Evolutionary conservation across 2,888 invertebrate species (phyloP), one percentile per base, ranked within the genome.

Genomic region (Dryobotodes eremita): DNA sequence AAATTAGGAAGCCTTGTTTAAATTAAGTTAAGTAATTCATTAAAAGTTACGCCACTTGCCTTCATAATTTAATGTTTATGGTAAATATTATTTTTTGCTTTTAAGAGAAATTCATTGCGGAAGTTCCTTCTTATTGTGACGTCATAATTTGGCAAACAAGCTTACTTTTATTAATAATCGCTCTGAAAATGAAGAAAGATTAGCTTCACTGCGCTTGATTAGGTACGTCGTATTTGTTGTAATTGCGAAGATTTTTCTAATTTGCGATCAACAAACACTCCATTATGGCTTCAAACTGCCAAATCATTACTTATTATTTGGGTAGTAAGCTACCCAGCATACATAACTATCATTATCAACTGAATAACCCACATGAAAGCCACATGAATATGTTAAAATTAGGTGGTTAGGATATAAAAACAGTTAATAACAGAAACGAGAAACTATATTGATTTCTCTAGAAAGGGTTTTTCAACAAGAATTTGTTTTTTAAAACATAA

Each of bases 41-140:
- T 82, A 73, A 72, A 77, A 85, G 65, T 83, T 86, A 55, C 62
- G 53, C n/a, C 10, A 70, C 50, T 81, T 71, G 71, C 66, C 46
- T 69, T n/a, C 62, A 57, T 62, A 59, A 83, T 70, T 83, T 59
- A 53, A 83, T 64, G 76, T 68, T 50, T 76, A 83, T 82, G 66
- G n/a, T 23, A 62, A 77, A 68, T 68, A 62, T 48, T 50, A 5
- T 76, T 55, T 79, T 82, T 55, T 55, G 36, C 69, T 2, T 62
- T 17, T 55, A 53, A 7, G 15, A 15, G 17, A 55, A 82, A 82
- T 75, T 55, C 20, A 64, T 76, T 36, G 76, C 23, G 15, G 53
- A 82, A 76, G 66, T 36, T 61, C 8, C 15, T n/a, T 31, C 20
- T 50, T 74, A n/a, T 15, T 46, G 17, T n/a, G 42, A 8, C n/a